Base-by-base conservation (phyloP, 2,888 invertebrate genomes). In the Phaedon cochleariae region DNA sequence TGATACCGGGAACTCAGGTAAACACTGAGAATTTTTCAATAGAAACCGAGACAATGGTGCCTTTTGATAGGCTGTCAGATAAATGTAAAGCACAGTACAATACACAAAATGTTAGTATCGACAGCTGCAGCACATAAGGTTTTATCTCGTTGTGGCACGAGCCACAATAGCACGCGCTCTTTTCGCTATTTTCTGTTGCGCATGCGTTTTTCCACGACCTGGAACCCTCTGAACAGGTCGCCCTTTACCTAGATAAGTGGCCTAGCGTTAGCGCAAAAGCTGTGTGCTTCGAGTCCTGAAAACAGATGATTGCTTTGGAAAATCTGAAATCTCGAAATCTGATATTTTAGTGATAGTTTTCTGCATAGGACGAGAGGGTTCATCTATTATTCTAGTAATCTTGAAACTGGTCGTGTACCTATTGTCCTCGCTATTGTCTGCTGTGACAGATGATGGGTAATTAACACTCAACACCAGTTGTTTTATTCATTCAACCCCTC, bases 41-140 rank as follows among this genome's bases (percentile, higher is more conserved):
- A 65, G 67, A 64, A 67, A 34, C 52, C 63, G 49, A 67, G 72
- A 74, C 73, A 74, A 74, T 68, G 66, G 60, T 49, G 12, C 60
- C 70, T 70, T 72, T 74, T 73, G 66, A 74, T 67, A 64, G 63
- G 68, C 68, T 71, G 73, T 70, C 72, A 73, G 73, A 73, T 74
- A 67, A 73, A 69, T 60, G 65, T 65, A 72, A 74, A 70, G 71
- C 69, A 73, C 69, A 68, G 68, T 70, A 69, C 70, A 71, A 68
- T 70, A 66, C 55, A 66, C 63, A 69, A 61, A 69, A 69, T 67
- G 69, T 69, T 63, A 67, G 64, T 65, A 72, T 73, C 73, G 72
- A 72, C 74, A 73, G 74, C 70, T 74, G 73, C 70, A 59, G 64
- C 66, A 60, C 68, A 67, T 59, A 67, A 64, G 60, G 66, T 63